Conservation (phyloP, 2,797 vertebrate species). For the Danio choprae region DNA sequence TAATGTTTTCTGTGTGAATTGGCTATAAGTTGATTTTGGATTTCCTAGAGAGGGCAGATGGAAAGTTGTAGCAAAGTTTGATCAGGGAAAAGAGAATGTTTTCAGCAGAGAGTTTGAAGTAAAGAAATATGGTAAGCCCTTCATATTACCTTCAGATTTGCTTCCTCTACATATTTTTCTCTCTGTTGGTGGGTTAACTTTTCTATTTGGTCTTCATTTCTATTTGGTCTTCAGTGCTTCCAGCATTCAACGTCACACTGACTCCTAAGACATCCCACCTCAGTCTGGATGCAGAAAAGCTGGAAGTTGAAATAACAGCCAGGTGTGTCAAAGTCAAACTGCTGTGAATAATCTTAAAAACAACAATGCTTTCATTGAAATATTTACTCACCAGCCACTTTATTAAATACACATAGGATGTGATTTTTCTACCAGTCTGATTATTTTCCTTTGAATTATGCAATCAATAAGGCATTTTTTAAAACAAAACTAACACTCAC, state of each 20-base stretch:
- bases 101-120: conserved; percentile 76
- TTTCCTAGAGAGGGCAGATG: conserved; percentile 75
- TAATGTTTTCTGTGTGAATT: too few relatives aligned
- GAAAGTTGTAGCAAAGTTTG: conserved; percentile 74
- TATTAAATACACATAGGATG: too few relatives aligned
- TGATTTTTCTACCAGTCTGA: too few relatives aligned
- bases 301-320: conserved; percentile 73
- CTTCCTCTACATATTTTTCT: background rate
- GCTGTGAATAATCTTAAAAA: background rate
- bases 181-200: background rate
- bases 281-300: conserved; percentile 67
- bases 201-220: background rate
- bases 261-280: conserved; percentile 69
- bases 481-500: too few relatives aligned
- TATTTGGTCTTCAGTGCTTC: conserved; percentile 70
- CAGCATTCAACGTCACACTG: conserved; percentile 80
- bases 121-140: conserved; percentile 76
- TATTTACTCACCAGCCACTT: too few relatives aligned
- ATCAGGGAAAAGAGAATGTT: conserved; percentile 72
- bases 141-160: background rate
- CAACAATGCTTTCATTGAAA: background rate
- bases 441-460: too few relatives aligned
- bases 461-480: too few relatives aligned
- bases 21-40: background rate
- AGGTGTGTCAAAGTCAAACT: conserved; percentile 61